phyloP scores from a whole-genome alignment of 2,113 vertebrate species.

The Aphelocoma coerulescens region DNA sequence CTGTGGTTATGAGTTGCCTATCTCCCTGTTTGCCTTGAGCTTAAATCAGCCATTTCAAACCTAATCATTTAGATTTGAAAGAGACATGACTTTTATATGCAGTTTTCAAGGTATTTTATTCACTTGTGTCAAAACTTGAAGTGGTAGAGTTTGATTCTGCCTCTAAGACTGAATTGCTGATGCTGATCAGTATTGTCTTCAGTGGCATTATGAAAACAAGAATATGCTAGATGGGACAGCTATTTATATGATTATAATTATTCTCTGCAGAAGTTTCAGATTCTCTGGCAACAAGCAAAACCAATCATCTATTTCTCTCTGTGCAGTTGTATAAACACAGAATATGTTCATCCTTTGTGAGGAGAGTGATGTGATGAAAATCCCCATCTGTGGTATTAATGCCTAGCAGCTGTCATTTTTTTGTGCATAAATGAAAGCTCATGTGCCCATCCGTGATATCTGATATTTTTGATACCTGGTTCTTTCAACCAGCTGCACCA shows the following conservation, averaged over 20 bases:
- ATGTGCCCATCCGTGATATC: fast-evolving
- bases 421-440: neutral
- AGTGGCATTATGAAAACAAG: neutral
- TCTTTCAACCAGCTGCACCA: neutral
- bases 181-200: neutral
- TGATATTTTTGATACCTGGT: neutral
- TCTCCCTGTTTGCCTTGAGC: neutral
- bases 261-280: neutral
- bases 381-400: neutral
- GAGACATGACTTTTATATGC: neutral
- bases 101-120: neutral
- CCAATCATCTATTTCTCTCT: neutral
- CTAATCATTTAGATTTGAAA: neutral
- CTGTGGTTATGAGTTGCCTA: neutral
- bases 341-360: neutral
- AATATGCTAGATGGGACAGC: neutral
- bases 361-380: neutral
- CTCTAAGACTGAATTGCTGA: neutral
- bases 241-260: neutral
- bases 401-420: neutral
- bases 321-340: neutral
- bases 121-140: neutral
- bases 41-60: neutral
- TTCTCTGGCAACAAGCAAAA: neutral
- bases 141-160: neutral